Conservation (phyloP, 2,888 invertebrate species). For the Ichneumoninae sp. region DNA sequence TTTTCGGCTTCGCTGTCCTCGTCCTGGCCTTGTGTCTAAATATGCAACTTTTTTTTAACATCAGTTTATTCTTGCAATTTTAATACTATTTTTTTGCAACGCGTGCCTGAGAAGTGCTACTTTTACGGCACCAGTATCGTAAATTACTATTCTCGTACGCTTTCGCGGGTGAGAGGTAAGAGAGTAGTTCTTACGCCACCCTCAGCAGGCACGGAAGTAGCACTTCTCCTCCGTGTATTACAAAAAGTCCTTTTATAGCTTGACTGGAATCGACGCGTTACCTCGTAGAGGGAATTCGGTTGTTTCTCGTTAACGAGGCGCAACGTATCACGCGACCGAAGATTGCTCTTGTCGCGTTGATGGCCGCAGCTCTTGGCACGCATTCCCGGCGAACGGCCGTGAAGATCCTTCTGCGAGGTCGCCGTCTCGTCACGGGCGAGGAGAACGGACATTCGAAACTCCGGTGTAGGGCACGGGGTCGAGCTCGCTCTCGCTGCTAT, state of each 20-base stretch:
- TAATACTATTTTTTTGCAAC: neutral
- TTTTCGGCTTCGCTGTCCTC: conserved; percentile 94
- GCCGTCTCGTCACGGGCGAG: conserved; percentile 88
- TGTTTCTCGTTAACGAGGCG: conserved; percentile 88
- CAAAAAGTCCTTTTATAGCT: no score
- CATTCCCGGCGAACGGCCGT: conserved; percentile 79
- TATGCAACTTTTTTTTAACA: neutral
- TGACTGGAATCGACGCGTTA: conserved; percentile 61
- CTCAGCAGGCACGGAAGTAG: no score
- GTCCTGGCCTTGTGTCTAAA: conserved; percentile 85
- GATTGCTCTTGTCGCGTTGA: conserved; percentile 80
- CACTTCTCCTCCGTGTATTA: no score
- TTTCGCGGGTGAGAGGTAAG: no score
- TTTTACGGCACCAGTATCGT: no score
- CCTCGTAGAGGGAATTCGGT: conserved; percentile 79
- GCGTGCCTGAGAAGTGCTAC: no score
- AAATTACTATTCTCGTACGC: no score
- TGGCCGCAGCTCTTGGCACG: conserved; percentile 78
- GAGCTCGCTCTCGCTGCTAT: conserved; percentile 74
- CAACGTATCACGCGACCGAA: conserved; percentile 85
- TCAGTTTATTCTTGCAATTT: neutral
- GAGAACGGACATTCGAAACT: conserved; percentile 91
- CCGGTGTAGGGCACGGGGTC: conserved; percentile 81
- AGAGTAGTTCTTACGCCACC: no score
- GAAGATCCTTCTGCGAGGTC: conserved; percentile 80